These are phyloP conservation scores for Campoplex capitator DNA, from an alignment of 2,888 invertebrate genomes.

Conservation along the genomic window DNA sequence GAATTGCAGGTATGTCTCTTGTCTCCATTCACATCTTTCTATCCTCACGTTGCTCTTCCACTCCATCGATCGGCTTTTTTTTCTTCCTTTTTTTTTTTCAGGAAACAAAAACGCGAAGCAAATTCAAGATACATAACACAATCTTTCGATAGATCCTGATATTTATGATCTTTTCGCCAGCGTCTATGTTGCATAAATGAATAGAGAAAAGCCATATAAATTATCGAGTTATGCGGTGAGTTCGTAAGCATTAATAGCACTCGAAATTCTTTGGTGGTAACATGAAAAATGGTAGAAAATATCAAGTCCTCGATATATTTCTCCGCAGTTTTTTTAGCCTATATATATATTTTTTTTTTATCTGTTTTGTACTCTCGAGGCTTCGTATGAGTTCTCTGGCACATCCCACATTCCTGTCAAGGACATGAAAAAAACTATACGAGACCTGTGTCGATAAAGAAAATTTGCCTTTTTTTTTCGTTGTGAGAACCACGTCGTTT, in stretches of 20 bases:
- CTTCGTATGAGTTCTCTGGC: not conserved
- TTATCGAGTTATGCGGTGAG: not conserved
- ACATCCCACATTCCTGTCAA: not conserved
- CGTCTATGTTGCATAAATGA: not conserved
- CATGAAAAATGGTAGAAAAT: not conserved
- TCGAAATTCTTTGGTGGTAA: not conserved
- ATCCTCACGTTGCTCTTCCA: slow-evolving; percentile 18
- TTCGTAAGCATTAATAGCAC: not conserved
- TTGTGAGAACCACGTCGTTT: not conserved
- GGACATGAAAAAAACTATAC: not conserved
- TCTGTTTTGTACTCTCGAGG: not conserved
- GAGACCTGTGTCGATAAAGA: not conserved
- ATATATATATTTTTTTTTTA: not conserved
- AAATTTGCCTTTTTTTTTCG: not conserved
- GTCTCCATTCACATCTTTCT: slow-evolving; percentile 27
- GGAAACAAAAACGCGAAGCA: not conserved
- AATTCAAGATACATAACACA: slow-evolving; percentile 18
- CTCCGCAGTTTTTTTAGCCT: not conserved
- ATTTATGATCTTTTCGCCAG: slow-evolving; percentile 22
- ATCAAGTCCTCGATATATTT: not conserved
- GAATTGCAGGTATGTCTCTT: slow-evolving; percentile 41
- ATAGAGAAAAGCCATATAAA: slow-evolving; percentile 5
- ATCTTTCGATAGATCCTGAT: slow-evolving; percentile 4
- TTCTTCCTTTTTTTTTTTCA: too few relatives aligned
- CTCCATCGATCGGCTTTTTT: slow-evolving; percentile 1